Evolutionary conservation across 2,113 vertebrate genomes (phyloP), one percentile per base, ranked within the genome.

Genomic region (Alaudala cheleensis): DNA sequence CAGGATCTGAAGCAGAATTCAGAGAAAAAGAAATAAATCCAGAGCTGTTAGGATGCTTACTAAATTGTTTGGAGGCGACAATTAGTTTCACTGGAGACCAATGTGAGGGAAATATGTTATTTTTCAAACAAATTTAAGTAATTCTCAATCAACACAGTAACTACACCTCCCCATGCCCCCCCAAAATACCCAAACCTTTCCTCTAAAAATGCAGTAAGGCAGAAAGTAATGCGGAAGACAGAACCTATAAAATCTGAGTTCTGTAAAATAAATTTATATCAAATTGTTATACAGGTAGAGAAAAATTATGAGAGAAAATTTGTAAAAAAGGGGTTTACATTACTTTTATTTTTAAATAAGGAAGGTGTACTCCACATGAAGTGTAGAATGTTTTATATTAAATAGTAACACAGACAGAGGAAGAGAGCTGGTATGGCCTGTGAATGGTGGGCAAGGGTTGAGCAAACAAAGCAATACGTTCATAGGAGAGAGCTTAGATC

Each of bases 201-300:
- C 9, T 4, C 1, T 12, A 42, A 31, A n/a, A 62, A 54, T 11
- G 0, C 2, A 70, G 5, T 19, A 64, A 79, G 9, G 1, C 6
- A 78, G 6, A 21, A 76, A 79, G 5, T 34, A 61, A 81, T 31
- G 10, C 3, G 51, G 23, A 64, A 77, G 21, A 33, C 6, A 9
- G 31, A 88, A 70, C 5, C 3, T 49, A 31, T 77, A 87, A 81
- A 44, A 4, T 51, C 11, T 14, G 23, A 51, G 5, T 33, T 64
- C 34, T 53, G 5, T 31, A 54, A 62, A 85, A 42, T 23, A 72
- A 39, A 12, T 67, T 66, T 67, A 5, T 31, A 29, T 54, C 13
- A 42, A 64, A 57, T 11, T 57, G 1, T 44, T 47, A 47, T 25
- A 49, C 21, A 26, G 4, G 2, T 19, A 84, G 12, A 60, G 18